phyloP scores from a whole-genome alignment of 2,888 invertebrate species.

The Eustalomyia histrio region DNA sequence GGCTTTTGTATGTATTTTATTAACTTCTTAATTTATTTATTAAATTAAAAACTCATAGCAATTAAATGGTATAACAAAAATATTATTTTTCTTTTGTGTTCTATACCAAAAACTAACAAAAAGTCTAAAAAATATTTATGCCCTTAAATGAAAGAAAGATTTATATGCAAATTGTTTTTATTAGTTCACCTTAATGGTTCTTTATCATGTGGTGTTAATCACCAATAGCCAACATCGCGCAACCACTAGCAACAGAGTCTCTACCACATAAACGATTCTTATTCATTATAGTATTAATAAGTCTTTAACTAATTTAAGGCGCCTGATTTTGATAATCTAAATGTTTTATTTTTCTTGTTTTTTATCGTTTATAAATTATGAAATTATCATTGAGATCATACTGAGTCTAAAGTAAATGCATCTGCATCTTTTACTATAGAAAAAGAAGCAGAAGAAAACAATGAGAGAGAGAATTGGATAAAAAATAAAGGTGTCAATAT shows the following conservation, averaged over 20 bases:
- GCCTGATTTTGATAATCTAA: slow-evolving; percentile 15
- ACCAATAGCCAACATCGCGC: slow-evolving; percentile 23
- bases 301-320: slow-evolving; percentile 29
- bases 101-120: slow-evolving; percentile 60
- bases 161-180: slow-evolving; percentile 70
- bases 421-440: slow-evolving; percentile 12
- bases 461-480: background rate
- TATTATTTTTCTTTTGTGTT: slow-evolving; percentile 71
- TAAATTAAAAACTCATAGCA: slow-evolving; percentile 58
- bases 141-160: slow-evolving; percentile 69
- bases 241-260: background rate
- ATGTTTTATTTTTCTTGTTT: background rate
- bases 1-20: too few relatives aligned
- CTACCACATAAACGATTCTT: background rate
- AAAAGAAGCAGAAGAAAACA: background rate
- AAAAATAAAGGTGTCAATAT: slow-evolving; percentile 38
- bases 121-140: slow-evolving; percentile 74
- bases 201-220: slow-evolving; percentile 47
- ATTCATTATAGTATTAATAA: background rate
- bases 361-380: slow-evolving; percentile 48
- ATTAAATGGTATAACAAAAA: slow-evolving; percentile 69
- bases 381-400: slow-evolving; percentile 52
- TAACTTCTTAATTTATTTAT: slow-evolving; percentile 7
- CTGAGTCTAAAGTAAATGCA: slow-evolving; percentile 43
- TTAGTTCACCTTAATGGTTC: slow-evolving; percentile 50